Conservation (phyloP, 2,113 vertebrate genomes). For the Chaetura pelagica region DNA sequence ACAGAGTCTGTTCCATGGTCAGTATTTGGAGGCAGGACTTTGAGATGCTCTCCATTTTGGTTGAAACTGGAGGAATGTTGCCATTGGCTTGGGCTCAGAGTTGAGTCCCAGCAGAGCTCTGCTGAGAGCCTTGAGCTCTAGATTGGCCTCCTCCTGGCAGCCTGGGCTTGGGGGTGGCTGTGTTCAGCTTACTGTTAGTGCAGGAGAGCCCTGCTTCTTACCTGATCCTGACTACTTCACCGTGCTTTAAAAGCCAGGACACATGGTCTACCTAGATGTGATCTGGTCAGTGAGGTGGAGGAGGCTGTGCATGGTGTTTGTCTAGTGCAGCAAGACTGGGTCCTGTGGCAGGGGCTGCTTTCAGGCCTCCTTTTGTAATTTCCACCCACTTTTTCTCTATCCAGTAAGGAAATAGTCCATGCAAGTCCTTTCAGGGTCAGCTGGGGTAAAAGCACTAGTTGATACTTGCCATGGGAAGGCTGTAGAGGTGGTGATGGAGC, state of each 20-base stretch:
- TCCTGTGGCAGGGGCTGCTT: background rate
- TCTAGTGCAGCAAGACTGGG: background rate
- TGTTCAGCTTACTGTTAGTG: background rate
- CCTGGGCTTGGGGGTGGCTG: background rate
- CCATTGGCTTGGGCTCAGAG: background rate
- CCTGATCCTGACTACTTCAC: background rate
- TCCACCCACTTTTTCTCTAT: accelerated
- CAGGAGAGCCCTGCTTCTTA: background rate
- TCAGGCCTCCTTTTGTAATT: background rate
- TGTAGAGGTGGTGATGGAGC: background rate
- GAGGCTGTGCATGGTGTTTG: background rate
- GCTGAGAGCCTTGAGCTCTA: background rate
- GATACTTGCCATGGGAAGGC: background rate
- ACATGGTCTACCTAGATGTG: accelerated
- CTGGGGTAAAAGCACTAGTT: background rate
- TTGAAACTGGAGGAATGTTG: background rate
- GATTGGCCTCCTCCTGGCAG: background rate
- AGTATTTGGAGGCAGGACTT: background rate
- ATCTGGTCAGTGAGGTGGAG: background rate
- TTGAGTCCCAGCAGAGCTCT: background rate
- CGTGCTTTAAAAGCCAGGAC: background rate
- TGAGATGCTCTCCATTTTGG: background rate
- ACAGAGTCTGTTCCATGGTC: background rate
- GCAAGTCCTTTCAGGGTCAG: background rate
- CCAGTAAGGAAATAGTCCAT: background rate